These are phyloP conservation scores for Phataginus tricuspis DNA, from an alignment of 2,797 vertebrate species.

Conservation along the genomic window DNA sequence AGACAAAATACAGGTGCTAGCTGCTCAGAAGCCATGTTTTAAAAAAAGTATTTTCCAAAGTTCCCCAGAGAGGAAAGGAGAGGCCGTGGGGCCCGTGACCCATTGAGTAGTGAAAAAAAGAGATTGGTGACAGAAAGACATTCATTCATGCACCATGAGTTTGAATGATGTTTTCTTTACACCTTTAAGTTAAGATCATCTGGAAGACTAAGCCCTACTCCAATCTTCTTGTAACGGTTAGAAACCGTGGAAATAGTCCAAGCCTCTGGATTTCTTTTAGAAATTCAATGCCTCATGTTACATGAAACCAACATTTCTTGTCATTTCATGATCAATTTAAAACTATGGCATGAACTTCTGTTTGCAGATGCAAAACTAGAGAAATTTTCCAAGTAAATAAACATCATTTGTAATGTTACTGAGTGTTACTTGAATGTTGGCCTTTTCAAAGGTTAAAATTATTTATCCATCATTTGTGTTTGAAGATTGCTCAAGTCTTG, in stretches of 20 bases:
- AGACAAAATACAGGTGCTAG: conserved; percentile 83
- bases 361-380: background rate
- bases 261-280: background rate
- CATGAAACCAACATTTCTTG: conserved; percentile 70
- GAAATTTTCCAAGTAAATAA: background rate
- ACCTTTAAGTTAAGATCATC: conserved; percentile 81
- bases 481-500: background rate
- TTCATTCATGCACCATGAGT: conserved; percentile 82
- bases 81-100: conserved; percentile 76
- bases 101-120: conserved; percentile 73
- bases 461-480: background rate
- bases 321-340: conserved; percentile 54
- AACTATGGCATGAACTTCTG: background rate
- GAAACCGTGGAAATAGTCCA: conserved; percentile 68
- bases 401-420: background rate
- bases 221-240: conserved; percentile 30
- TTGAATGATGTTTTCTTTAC: conserved; percentile 86
- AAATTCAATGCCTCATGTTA: conserved; percentile 65
- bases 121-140: conserved; percentile 83
- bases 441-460: background rate
- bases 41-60: conserved; percentile 82
- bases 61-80: conserved; percentile 84
- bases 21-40: conserved; percentile 74
- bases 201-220: conserved; percentile 77
- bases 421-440: background rate